A percentile compares a stretch with the other conserved stretches of the same genome.
These are phyloP conservation scores for Tautogolabrus adspersus DNA, from an alignment of 2,113 vertebrate genomes.

Conservation along the genomic window DNA sequence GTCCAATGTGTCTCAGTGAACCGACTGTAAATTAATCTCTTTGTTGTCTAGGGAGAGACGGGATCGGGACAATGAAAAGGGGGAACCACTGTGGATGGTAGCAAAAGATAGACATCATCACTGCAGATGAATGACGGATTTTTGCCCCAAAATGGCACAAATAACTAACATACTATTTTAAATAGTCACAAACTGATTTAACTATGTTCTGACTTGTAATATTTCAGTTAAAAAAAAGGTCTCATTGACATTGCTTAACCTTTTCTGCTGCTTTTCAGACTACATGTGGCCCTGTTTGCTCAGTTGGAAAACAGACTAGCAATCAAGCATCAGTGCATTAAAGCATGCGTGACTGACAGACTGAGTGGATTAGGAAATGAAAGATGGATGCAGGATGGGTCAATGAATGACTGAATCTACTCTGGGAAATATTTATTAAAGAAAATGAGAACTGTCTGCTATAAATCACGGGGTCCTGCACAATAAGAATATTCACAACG, in stretches of 20 bases:
- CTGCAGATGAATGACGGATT: background rate
- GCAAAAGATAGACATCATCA: constrained; percentile 11
- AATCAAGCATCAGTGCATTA: constrained; percentile 14
- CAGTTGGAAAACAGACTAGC: constrained; percentile 8
- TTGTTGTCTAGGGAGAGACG: constrained; percentile 62
- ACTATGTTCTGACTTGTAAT: background rate
- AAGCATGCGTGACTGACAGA: constrained; percentile 24
- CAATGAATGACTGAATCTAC: background rate
- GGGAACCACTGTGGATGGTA: constrained; percentile 7
- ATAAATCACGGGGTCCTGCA: background rate
- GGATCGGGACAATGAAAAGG: constrained; percentile 42
- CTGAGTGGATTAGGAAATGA: constrained; percentile 26
- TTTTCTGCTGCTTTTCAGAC: background rate
- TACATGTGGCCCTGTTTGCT: constrained; percentile 4
- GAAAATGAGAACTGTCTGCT: background rate
- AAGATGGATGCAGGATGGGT: background rate
- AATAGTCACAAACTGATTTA: background rate
- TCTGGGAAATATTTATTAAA: background rate
- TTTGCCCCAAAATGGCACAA: background rate
- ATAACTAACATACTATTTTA: constrained; percentile 10
- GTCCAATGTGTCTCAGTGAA: constrained; percentile 58
- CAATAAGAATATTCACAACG: background rate
- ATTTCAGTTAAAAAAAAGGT: background rate
- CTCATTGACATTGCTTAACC: background rate
- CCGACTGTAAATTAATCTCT: constrained; percentile 70